Percentiles rank a stretch among this genome's conserved stretches.
These are phyloP conservation scores for Hetaerina americana DNA, from an alignment of 1,140 invertebrate species.

Conservation along the genomic window DNA sequence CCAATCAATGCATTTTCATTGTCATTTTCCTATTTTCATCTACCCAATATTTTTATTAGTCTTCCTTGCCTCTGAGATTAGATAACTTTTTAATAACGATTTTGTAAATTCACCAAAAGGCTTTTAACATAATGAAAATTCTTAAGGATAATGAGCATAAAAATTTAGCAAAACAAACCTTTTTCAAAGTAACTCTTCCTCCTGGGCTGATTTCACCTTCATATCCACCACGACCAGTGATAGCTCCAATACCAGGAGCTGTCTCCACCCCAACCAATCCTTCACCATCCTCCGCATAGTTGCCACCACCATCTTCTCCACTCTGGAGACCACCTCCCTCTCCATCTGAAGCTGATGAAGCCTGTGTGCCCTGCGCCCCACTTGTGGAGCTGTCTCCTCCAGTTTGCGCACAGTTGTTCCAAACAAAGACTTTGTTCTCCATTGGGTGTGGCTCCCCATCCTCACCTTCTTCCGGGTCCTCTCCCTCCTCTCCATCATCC, in stretches of 20 bases:
- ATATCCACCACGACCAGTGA: constrained; percentile 31
- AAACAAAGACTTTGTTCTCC: constrained; percentile 63
- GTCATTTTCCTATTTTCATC: too few species aligned
- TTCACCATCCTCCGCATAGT: constrained; percentile 1
- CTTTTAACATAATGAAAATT: too few species aligned
- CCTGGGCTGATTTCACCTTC: constrained; percentile 16
- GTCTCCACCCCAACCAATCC: constrained; percentile 31
- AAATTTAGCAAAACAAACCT: constrained; percentile 11
- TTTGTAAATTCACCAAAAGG: too few species aligned
- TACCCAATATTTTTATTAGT: too few species aligned
- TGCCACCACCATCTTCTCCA: constrained; percentile 3
- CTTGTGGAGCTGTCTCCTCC: constrained; percentile 22
- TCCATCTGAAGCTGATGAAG: neutral
- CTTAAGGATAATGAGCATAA: too few species aligned
- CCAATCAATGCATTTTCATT: too few species aligned
- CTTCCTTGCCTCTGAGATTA: too few species aligned
- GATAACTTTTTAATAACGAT: too few species aligned
- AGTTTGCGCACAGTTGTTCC: constrained; percentile 42
- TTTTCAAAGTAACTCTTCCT: constrained; percentile 16
- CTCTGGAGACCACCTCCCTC: neutral
- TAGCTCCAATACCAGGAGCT: constrained; percentile 35
- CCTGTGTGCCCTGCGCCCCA: constrained; percentile 12
- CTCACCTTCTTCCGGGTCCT: constrained; percentile 22
- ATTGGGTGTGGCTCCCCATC: constrained; percentile 40
- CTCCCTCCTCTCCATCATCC: constrained; percentile 16